Percentiles rank a stretch among this genome's conserved stretches.
phyloP scores from a whole-genome alignment of 2,888 invertebrate species.

The Anagyrus pseudococci region DNA sequence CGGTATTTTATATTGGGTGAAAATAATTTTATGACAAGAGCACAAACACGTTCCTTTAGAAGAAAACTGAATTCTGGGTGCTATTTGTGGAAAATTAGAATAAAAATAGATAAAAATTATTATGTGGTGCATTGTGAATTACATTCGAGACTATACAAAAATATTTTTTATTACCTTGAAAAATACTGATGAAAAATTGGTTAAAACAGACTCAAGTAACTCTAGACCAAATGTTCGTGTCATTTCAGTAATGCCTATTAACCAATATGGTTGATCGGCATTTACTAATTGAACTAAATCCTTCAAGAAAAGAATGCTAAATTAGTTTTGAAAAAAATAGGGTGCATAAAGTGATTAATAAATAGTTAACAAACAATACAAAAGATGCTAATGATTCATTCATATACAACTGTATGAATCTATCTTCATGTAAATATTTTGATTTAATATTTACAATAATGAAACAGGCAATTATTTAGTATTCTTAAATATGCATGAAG shows the following conservation, averaged over 20 bases:
- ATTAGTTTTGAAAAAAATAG: slow-evolving; percentile 10
- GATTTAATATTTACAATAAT: neutral
- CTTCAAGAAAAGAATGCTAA: slow-evolving; percentile 60
- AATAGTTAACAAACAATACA: slow-evolving; percentile 26
- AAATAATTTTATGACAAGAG: slow-evolving; percentile 96
- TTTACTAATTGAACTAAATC: slow-evolving; percentile 96
- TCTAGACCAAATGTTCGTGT: slow-evolving; percentile 96
- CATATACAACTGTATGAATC: neutral
- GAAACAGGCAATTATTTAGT: neutral
- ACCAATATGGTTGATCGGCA: slow-evolving; percentile 95
- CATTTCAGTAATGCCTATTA: slow-evolving; percentile 95
- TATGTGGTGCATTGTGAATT: slow-evolving; percentile 2
- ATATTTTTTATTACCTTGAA: slow-evolving; percentile 73
- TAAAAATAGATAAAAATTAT: slow-evolving; percentile 8
- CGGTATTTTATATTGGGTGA: slow-evolving; percentile 98
- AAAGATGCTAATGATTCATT: neutral
- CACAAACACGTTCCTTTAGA: slow-evolving; percentile 95
- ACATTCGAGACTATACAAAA: slow-evolving; percentile 1
- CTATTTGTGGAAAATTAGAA: slow-evolving; percentile 64
- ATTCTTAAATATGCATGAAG: neutral
- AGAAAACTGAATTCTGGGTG: slow-evolving; percentile 94
- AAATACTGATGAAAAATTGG: slow-evolving; percentile 84
- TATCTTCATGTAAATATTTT: neutral
- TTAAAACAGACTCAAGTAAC: slow-evolving; percentile 90
- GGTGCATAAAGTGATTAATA: too few relatives aligned